phyloP scores from a whole-genome alignment of 2,888 invertebrate genomes.

The Drosophila neotestacea region DNA sequence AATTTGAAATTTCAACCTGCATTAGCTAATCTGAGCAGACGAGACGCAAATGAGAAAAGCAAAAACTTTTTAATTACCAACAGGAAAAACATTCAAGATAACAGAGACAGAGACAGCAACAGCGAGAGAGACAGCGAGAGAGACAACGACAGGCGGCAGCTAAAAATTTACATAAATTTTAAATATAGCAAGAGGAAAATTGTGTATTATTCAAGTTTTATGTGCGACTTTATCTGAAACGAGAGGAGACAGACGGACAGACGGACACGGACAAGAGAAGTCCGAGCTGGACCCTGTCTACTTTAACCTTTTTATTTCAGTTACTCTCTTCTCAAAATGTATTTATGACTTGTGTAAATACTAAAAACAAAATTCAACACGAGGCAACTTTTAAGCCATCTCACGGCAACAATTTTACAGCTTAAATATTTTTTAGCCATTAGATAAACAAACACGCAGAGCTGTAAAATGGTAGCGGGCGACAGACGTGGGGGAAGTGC shows the following conservation, averaged over 20 bases:
- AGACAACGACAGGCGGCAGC: conserved; percentile 29
- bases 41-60: conserved; percentile 36
- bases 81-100: conserved; percentile 75
- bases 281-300: conserved; percentile 14
- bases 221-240: conserved; percentile 50
- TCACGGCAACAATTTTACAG: conserved; percentile 69
- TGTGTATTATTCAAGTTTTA: conserved; percentile 53
- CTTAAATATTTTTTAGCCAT: conserved; percentile 79
- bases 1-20: conserved; percentile 48
- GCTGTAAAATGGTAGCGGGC: conserved; percentile 19
- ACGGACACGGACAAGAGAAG: conserved; percentile 1
- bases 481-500: conserved; percentile 18
- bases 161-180: conserved; percentile 71
- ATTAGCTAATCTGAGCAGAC: conserved; percentile 69
- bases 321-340: conserved; percentile 47
- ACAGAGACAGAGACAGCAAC: conserved; percentile 17
- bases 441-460: conserved; percentile 76
- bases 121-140: background rate
- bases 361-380: conserved; percentile 21
- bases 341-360: conserved; percentile 75
- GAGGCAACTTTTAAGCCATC: conserved; percentile 66
- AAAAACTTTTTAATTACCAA: conserved; percentile 78
- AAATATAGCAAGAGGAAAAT: conserved; percentile 66
- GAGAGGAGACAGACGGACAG: background rate
- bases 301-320: conserved; percentile 56